Evolutionary conservation across 2,797 vertebrate species (phyloP).

Genomic region (Chelon labrosus): DNA sequence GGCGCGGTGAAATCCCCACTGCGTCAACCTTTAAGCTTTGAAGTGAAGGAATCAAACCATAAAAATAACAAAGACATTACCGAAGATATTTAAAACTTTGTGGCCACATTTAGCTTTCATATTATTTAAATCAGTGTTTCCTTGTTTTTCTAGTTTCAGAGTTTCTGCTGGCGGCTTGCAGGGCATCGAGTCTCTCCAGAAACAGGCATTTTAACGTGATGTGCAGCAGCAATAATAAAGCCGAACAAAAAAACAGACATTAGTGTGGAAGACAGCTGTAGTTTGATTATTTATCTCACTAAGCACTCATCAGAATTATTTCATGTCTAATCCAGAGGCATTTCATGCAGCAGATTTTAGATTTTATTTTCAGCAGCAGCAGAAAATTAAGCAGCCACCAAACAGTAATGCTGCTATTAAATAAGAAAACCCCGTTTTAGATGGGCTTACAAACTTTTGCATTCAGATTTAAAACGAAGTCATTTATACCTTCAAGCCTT

Average conservation of each 20-base stretch:
- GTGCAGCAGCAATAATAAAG: background rate
- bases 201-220: background rate
- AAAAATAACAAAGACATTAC: background rate
- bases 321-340: background rate
- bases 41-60: background rate
- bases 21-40: background rate
- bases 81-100: background rate
- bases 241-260: background rate
- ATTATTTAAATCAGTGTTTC: background rate
- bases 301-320: background rate
- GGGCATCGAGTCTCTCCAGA: background rate
- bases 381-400: background rate
- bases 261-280: background rate
- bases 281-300: background rate
- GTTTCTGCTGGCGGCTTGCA: background rate
- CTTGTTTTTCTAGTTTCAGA: fast-evolving
- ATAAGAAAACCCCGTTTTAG: background rate
- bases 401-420: background rate
- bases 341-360: background rate
- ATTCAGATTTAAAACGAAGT: background rate
- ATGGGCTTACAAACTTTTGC: background rate
- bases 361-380: background rate
- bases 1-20: background rate
- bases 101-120: background rate
- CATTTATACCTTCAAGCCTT: background rate